Evolutionary conservation across 2,797 vertebrate species (phyloP), one percentile per base, ranked within the genome.

Genomic region (Neosilurus mollespiculum): DNA sequence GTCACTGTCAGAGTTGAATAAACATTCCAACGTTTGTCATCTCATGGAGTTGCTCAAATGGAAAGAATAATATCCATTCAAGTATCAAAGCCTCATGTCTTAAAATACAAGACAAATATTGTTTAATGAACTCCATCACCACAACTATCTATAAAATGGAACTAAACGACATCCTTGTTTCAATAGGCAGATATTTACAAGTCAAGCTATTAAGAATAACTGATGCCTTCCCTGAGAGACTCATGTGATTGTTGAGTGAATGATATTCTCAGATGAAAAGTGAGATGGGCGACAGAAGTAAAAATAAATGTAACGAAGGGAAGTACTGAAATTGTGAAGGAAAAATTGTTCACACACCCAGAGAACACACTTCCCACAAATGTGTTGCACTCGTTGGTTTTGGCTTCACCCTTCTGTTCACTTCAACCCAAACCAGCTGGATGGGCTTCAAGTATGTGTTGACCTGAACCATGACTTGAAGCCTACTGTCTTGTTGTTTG

Each of bases 231-330:
- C 30, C 26, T 65, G 70, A 82, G 11, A 53, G 49, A 69, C 76
- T 83, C 61, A 67, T 43, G 62, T 83, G 72, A 22, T 78, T 26
- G 70, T 30, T 67, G 77, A 83, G n/a, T 62, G 54, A 83, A 58
- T 59, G 10, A 1, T 59, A 73, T 16, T 20, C 53, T 43, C 20
- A 22, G 69, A 70, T 69, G 54, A 83, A 62, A 71, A 61, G 24
- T 22, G 34, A 61, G 1, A 26, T 61, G 56, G 26, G 62, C 71
- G 43, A 79, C 78, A 26, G 64, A 49, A 49, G 18, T 30, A 59
- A 59, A 61, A 69, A 7, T 18, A 3, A 81, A 61, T 71, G 18
- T 58, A 43, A 37, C 59, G 2, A 62, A 26, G 9, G 66, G 16
- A 69, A 77, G 18, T 12, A 43, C 1, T 49, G 37, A 49, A 69